A percentile compares a stretch with the other conserved stretches of the same genome.
Evolutionary conservation across 2,113 vertebrate genomes (phyloP).

Genomic region (Oxyruncus cristatus): DNA sequence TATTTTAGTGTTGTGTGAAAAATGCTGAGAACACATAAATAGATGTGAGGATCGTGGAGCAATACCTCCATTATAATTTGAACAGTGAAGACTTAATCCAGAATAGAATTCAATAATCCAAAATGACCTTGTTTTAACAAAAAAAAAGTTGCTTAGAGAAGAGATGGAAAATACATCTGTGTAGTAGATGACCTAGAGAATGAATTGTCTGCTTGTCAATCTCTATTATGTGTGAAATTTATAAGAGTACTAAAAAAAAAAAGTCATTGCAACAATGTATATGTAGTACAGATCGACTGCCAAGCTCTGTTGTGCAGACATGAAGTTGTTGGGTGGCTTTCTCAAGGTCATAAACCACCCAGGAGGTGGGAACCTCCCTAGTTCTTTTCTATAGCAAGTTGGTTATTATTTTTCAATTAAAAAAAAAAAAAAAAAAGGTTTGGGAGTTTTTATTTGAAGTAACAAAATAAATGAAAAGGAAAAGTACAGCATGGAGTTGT

Average conservation of each 20-base stretch:
- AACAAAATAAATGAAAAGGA: neutral
- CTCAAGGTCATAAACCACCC: neutral
- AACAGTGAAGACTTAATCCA: neutral
- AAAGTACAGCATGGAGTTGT: neutral
- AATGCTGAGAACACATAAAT: neutral
- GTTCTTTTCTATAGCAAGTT: neutral
- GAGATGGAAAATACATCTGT: neutral
- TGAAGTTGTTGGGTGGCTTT: neutral
- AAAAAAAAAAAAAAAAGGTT: neutral
- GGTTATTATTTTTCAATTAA: neutral
- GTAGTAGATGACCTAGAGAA: neutral
- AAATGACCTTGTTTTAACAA: neutral
- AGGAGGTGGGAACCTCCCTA: neutral
- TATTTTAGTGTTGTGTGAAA: neutral
- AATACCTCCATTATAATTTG: neutral
- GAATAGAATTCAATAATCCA: neutral
- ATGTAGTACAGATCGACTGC: neutral
- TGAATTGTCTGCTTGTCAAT: neutral
- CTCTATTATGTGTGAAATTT: neutral
- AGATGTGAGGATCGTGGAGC: neutral
- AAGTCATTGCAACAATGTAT: neutral
- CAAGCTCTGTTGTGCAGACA: fast-evolving
- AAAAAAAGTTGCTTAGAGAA: neutral
- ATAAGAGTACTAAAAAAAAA: neutral
- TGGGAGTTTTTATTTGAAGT: neutral